phyloP scores from a whole-genome alignment of 1,140 invertebrate species.

The Eulimnadia texana region DNA sequence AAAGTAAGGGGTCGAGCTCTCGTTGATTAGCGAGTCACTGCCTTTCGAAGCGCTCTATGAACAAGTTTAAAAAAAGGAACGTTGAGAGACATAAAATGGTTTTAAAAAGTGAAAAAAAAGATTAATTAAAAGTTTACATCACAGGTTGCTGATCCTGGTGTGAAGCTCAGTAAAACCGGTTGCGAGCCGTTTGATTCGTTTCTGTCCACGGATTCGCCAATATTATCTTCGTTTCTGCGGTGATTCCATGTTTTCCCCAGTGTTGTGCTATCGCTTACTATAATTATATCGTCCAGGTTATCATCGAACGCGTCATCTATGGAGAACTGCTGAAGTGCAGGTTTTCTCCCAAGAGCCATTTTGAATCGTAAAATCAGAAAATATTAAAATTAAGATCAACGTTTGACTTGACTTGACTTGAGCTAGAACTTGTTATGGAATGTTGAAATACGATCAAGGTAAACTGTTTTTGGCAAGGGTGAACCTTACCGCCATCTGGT shows the following conservation, averaged over 20 bases:
- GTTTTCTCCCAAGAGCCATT: no score
- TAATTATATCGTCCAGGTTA: not conserved
- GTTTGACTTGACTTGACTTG: no score
- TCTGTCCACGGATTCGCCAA: not conserved
- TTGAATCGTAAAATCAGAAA: no score
- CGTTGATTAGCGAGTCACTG: slow-evolving; percentile 63
- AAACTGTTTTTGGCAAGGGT: no score
- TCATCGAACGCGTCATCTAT: not conserved
- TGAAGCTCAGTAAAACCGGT: slow-evolving; percentile 7
- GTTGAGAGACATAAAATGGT: no score
- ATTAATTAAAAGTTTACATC: slow-evolving; percentile 5
- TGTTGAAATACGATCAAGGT: no score
- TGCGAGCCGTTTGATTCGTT: not conserved
- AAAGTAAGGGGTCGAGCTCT: slow-evolving; percentile 30
- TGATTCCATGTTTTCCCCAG: not conserved
- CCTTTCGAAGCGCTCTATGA: slow-evolving; percentile 57
- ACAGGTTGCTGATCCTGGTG: not conserved
- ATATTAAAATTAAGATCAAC: no score
- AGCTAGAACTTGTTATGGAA: no score
- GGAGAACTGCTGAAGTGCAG: no score
- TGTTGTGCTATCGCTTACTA: not conserved
- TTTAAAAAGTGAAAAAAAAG: not conserved
- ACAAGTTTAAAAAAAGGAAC: no score
- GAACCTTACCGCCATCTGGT: no score
- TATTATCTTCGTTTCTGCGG: not conserved